Evolutionary conservation across 2,113 vertebrate species (phyloP), one percentile per base, ranked within the genome.

Genomic region (Loxodonta africana): DNA sequence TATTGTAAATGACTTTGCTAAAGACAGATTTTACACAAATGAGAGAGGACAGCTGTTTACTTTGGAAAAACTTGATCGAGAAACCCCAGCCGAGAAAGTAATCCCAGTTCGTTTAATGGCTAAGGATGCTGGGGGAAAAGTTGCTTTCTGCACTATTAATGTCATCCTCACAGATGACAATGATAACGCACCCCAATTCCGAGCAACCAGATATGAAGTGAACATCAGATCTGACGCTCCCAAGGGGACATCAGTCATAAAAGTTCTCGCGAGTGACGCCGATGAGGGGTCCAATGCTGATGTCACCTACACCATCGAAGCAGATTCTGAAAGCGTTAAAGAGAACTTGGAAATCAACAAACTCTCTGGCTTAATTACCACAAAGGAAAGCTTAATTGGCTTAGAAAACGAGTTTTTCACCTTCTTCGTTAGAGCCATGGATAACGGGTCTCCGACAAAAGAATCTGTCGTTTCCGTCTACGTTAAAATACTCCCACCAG

Each of bases 241-340:
- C 46, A 99, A 99, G 53, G 99, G 99, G 93, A 99, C 99, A 20
- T 99, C 99, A 0, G 99, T 99, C 76, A 77, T 99, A 82, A 99
- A 99, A 97, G 98, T 99, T 62, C 98, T 99, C 28, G 99, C 99
- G 1, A 99, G 99, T 15, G 99, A 99, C 96, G 99, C 99, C 57
- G 99, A 99, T 76, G 99, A 99, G 97, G 99, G 99, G 17, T 99
- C 99, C 97, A 99, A 99, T 85, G 99, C 99, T 15, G 99, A 99
- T 85, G 98, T 99, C 67, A 98, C 98, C 18, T 99, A 99, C 6
- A 85, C 98, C 76, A 99, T 99, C 9, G 99, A 99, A 97, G 99
- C 99, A 18, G 99, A 99, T 67, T 99, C 99, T 86, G 99, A 99
- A 98, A 99, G 99, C 3, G 99, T 99, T 33, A 98, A 98, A 73